phyloP scores from a whole-genome alignment of 2,888 invertebrate genomes.

The Pachliopta kotzebuea region DNA sequence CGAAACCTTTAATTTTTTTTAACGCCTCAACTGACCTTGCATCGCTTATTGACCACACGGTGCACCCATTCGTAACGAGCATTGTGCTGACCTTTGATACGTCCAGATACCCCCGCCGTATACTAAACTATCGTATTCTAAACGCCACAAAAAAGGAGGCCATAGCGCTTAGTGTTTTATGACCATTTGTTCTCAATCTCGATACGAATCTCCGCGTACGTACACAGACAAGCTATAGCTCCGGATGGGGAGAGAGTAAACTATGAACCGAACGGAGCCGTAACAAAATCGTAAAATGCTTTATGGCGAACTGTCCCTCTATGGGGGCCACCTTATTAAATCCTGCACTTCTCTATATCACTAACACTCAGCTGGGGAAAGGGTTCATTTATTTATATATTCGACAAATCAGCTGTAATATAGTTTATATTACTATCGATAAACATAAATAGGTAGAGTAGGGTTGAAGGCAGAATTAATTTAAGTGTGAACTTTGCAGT shows the following conservation, averaged over 20 bases:
- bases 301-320: constrained; percentile 22
- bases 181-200: constrained; percentile 23
- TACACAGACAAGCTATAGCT: constrained; percentile 5
- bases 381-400: not conserved
- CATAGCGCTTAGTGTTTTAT: constrained; percentile 21
- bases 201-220: constrained; percentile 22
- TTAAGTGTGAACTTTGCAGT: too few species aligned
- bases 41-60: constrained; percentile 38
- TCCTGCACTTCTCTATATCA: constrained; percentile 4
- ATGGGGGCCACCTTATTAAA: constrained; percentile 15
- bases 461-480: too few species aligned
- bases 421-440: too few species aligned
- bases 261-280: constrained; percentile 10
- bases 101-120: constrained; percentile 10
- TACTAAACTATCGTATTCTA: constrained; percentile 20
- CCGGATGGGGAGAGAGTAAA: constrained; percentile 5
- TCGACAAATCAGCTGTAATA: too few species aligned
- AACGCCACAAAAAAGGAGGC: constrained; percentile 19
- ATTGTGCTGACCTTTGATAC: constrained; percentile 27
- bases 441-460: too few species aligned
- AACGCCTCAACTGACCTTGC: constrained; percentile 42
- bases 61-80: constrained; percentile 17
- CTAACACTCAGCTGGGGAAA: not conserved
- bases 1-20: constrained; percentile 30
- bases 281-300: constrained; percentile 17